These are phyloP conservation scores for Mnemiopsis leidyi DNA, from an alignment of 37 sponge, comb jelly and placozoan species.

Conservation along the genomic window DNA sequence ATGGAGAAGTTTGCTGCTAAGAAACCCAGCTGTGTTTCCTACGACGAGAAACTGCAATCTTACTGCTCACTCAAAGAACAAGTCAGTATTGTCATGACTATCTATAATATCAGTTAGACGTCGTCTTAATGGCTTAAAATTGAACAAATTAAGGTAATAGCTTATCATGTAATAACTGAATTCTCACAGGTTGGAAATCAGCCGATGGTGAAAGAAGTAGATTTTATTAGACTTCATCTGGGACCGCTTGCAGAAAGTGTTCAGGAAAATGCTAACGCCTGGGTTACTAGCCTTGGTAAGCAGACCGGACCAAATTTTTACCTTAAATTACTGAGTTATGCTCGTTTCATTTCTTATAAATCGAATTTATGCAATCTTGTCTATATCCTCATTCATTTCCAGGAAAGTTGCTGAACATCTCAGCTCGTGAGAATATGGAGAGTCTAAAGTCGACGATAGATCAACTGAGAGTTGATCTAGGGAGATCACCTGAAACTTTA, in stretches of 20 bases:
- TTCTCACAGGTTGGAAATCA: constrained; percentile 69
- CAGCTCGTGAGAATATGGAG: constrained; percentile 71
- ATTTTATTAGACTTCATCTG: constrained; percentile 81
- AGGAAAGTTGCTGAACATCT: constrained; percentile 71
- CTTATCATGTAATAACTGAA: no score
- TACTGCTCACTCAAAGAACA: constrained; percentile 73
- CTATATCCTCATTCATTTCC: not conserved
- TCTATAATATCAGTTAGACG: not conserved
- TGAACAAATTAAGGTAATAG: no score
- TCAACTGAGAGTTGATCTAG: constrained; percentile 73
- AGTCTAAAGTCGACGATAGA: constrained; percentile 69
- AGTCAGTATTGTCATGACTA: constrained; percentile 39
- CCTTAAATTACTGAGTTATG: not conserved
- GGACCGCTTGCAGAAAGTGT: constrained; percentile 81
- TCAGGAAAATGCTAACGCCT: constrained; percentile 80
- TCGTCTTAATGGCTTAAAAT: no score
- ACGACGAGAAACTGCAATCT: constrained; percentile 86
- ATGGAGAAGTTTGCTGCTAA: constrained; percentile 89
- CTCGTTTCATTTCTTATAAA: not conserved
- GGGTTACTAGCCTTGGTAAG: constrained; percentile 92
- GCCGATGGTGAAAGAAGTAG: constrained; percentile 70
- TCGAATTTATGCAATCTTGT: not conserved
- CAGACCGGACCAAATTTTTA: no score
- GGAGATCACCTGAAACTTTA: constrained; percentile 78
- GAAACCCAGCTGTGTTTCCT: constrained; percentile 76